Evolutionary conservation across 2,797 vertebrate species (phyloP), one percentile per base, ranked within the genome.

Genomic region (Semotilus atromaculatus): DNA sequence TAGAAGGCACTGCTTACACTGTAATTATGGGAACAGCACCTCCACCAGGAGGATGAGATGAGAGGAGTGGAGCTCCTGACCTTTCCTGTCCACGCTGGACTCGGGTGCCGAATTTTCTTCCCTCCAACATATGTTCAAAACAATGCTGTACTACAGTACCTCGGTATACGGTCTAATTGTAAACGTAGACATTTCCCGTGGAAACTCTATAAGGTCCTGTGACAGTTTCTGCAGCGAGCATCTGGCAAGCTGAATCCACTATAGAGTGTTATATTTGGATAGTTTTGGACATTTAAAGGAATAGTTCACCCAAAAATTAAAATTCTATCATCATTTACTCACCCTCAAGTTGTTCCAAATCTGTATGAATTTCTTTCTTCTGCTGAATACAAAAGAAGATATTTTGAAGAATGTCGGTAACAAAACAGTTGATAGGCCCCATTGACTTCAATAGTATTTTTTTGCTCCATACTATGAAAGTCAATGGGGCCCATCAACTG

Each of bases 1-100:
- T 91, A 89, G 91, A 86, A 86, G 91, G 90, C 89, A 89, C 86
- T 90, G 90, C 91, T 93, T 88, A 91, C 82, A 86, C 87, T 80
- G 85, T 93, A 92, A 94, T 94, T 92, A 94, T 87, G 90, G 81
- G 71, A 64, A 81, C 62, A 81, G 86, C 86, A 88, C 86, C 23
- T 29, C 72, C 48, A 23, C 81, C 67, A 81, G 83, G 48, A 60
- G 60, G 31, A 72, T 77, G 77, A 66, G 74, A 73, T 31, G 68
- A 26, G 80, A 67, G 23, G 53, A 72, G 51, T 36, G 75, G n/a
- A 38, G 67, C 36, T 62, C 21, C 21, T 60, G 71, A 76, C 72
- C 77, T 80, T 72, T 58, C n/a, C 80, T 10, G 29, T 88, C 71
- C 36, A 31, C 53, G 81, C 76, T 70, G 82, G 80, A 88, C 82